Conservation (phyloP, 2,113 vertebrate genomes). For the Anguilla japonica region DNA sequence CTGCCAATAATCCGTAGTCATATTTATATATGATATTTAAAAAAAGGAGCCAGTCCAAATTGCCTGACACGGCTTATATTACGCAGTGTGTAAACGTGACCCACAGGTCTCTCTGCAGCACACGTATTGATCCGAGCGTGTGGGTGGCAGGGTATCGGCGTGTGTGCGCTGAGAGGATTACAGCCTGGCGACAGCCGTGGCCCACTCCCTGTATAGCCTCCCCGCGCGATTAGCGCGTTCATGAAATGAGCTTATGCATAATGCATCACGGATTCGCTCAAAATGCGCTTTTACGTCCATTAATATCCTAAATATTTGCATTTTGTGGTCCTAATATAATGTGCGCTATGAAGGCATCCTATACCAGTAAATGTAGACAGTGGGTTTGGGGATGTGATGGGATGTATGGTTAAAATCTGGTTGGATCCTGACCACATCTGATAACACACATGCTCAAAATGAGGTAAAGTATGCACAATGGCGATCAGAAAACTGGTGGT, state of each 20-base stretch:
- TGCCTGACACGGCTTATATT: neutral
- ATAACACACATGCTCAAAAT: neutral
- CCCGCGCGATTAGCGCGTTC: conserved; percentile 22
- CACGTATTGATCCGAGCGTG: neutral
- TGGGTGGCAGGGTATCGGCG: conserved; percentile 20
- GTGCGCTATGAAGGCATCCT: conserved; percentile 5
- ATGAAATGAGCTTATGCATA: conserved; percentile 27
- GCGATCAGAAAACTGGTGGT: neutral
- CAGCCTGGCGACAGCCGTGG: neutral
- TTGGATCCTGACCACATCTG: neutral
- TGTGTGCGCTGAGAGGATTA: conserved; percentile 32
- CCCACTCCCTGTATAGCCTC: neutral
- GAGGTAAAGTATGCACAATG: neutral
- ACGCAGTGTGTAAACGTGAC: neutral
- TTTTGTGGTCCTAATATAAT: neutral
- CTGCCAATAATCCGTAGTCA: neutral
- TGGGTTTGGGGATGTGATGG: neutral
- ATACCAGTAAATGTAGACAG: neutral
- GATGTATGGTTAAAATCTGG: neutral
- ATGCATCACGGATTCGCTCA: conserved; percentile 27
- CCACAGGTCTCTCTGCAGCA: neutral
- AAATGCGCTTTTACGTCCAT: conserved; percentile 20
- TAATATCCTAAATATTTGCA: neutral
- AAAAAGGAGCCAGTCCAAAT: neutral
- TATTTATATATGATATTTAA: neutral